phyloP scores from a whole-genome alignment of 2,888 invertebrate genomes.

The Biston betularia region DNA sequence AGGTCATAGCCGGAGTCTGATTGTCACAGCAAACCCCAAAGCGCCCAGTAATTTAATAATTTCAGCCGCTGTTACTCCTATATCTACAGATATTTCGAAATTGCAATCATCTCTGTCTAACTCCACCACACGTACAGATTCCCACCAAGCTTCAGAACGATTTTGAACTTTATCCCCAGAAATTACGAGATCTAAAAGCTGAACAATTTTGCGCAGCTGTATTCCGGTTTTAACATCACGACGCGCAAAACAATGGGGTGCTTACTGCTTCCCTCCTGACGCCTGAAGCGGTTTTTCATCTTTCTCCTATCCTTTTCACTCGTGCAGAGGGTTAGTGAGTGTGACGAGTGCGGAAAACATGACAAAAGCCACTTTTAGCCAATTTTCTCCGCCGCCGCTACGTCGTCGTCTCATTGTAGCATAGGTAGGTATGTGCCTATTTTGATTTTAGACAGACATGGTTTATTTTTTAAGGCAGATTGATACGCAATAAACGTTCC shows the following conservation, averaged over 20 bases:
- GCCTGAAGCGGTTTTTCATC: conserved; percentile 79
- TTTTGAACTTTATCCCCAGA: conserved; percentile 37
- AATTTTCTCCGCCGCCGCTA: conserved; percentile 77
- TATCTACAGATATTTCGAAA: conserved; percentile 33
- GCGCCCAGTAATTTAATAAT: conserved; percentile 27
- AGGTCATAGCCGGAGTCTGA: conserved; percentile 3
- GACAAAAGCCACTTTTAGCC: conserved; percentile 80
- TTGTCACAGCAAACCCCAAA: conserved; percentile 22
- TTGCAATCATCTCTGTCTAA: conserved; percentile 44
- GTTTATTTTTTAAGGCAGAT: conserved; percentile 57
- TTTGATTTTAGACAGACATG: conserved; percentile 55
- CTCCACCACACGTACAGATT: conserved; percentile 29
- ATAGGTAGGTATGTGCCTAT: conserved; percentile 33
- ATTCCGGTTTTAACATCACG: conserved; percentile 70
- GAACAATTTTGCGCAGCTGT: conserved; percentile 36
- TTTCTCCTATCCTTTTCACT: conserved; percentile 58
- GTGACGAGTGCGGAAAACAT: conserved; percentile 59
- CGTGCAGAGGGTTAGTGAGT: conserved; percentile 46
- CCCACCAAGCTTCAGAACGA: conserved; percentile 10
- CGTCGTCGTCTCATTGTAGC: conserved; percentile 65
- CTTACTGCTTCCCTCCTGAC: conserved; percentile 77
- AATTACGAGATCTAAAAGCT: conserved; percentile 21
- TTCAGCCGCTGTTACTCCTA: conserved; percentile 22
- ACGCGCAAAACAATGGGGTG: conserved; percentile 83
- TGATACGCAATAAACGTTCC: too few relatives aligned